Conservation (phyloP, 2,888 invertebrate species). For the Bugulina stolonifera region DNA sequence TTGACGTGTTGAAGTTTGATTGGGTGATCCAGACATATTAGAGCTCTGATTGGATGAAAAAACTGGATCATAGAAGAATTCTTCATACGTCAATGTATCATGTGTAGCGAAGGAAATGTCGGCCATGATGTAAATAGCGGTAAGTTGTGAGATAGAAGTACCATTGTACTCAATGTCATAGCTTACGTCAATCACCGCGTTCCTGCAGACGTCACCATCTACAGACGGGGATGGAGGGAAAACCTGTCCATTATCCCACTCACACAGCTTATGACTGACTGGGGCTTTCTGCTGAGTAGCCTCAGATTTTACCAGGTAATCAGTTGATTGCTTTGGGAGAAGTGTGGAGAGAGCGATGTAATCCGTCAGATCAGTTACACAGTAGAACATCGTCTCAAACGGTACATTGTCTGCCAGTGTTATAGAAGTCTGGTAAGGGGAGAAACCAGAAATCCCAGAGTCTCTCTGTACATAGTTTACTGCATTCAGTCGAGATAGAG, state of each 20-base stretch:
- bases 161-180: constrained; percentile 43
- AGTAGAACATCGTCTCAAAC: not conserved
- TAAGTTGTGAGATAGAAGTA: constrained; percentile 34
- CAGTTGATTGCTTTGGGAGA: not conserved
- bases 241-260: constrained; percentile 35
- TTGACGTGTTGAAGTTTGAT: too few relatives aligned
- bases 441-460: not conserved
- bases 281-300: not conserved
- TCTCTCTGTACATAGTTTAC: constrained; percentile 16
- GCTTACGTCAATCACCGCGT: constrained; percentile 41
- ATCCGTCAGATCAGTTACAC: not conserved
- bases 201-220: constrained; percentile 33
- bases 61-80: not conserved
- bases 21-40: not conserved
- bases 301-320: not conserved
- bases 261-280: constrained; percentile 30
- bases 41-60: not conserved
- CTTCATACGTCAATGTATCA: not conserved
- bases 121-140: constrained; percentile 39
- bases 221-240: constrained; percentile 33
- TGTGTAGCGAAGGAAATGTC: constrained; percentile 32
- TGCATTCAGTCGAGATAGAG: constrained; percentile 37
- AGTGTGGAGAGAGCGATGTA: not conserved
- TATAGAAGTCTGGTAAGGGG: not conserved
- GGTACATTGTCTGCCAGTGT: not conserved